Conservation (phyloP, 2,797 vertebrate genomes). For the Mionectes olivaceus region DNA sequence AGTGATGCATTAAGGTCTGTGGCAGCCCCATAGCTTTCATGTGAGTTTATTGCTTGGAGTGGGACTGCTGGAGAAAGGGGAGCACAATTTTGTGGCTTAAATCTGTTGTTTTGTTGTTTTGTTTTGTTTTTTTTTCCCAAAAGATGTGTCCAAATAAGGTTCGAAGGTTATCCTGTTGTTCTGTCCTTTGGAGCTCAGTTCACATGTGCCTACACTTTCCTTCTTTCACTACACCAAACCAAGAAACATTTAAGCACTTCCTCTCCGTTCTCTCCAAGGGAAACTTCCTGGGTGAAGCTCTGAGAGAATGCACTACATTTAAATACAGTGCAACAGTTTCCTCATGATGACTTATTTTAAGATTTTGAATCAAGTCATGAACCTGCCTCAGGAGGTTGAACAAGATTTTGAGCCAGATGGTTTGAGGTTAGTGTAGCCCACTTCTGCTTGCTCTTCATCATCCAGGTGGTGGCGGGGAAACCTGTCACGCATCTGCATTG, state of each 20-base stretch:
- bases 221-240: neutral
- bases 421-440: neutral
- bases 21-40: neutral
- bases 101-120: neutral
- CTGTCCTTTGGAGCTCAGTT: neutral
- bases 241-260: neutral
- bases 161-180: conserved; percentile 16
- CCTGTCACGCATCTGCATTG: neutral
- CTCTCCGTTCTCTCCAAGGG: neutral
- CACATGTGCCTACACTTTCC: neutral
- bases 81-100: neutral
- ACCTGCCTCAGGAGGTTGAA: neutral
- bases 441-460: neutral
- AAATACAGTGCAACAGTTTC: neutral
- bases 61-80: neutral
- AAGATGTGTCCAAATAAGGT: neutral
- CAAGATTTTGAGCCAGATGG: neutral
- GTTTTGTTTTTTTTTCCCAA: neutral
- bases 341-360: neutral
- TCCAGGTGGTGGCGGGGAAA: neutral
- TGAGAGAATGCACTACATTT: neutral
- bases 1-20: conserved; percentile 2
- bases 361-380: neutral
- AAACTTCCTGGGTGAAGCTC: neutral
- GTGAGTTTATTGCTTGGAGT: neutral